Percentiles rank a stretch among this genome's conserved stretches.
Conservation (phyloP, 1,140 invertebrate genomes). For the Zaprionus vittiger region DNA sequence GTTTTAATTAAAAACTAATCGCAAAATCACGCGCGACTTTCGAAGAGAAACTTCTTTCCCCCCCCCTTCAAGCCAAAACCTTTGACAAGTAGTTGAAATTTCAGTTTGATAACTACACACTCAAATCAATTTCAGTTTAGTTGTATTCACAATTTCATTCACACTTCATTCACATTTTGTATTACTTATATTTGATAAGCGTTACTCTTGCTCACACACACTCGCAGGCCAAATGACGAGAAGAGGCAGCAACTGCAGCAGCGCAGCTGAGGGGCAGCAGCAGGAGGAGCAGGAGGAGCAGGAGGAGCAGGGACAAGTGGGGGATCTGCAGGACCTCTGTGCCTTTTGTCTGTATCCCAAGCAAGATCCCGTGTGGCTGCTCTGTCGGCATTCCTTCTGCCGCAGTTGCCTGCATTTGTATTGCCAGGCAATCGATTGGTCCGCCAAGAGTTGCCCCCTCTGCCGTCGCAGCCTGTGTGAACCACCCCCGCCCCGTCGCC, state of each 20-base stretch:
- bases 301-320: background rate
- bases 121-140: background rate
- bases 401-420: slow-evolving; percentile 46
- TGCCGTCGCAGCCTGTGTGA: slow-evolving; percentile 42
- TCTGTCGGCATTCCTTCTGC: slow-evolving; percentile 58
- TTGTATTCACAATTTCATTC: background rate
- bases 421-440: slow-evolving; percentile 52
- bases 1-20: slow-evolving; percentile 52
- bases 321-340: slow-evolving; percentile 40
- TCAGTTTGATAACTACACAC: background rate
- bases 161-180: background rate
- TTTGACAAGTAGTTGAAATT: background rate
- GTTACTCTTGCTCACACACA: too few relatives aligned
- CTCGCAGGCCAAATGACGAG: background rate
- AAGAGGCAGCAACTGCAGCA: background rate
- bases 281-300: background rate
- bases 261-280: background rate
- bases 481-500: background rate
- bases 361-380: slow-evolving; percentile 41
- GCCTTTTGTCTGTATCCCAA: slow-evolving; percentile 56
- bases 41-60: background rate
- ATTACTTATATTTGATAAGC: background rate
- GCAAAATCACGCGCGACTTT: slow-evolving; percentile 21
- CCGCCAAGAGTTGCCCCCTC: slow-evolving; percentile 52
- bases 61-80: too few relatives aligned